phyloP scores from a whole-genome alignment of 2,113 vertebrate species.

The Chloebia gouldiae region DNA sequence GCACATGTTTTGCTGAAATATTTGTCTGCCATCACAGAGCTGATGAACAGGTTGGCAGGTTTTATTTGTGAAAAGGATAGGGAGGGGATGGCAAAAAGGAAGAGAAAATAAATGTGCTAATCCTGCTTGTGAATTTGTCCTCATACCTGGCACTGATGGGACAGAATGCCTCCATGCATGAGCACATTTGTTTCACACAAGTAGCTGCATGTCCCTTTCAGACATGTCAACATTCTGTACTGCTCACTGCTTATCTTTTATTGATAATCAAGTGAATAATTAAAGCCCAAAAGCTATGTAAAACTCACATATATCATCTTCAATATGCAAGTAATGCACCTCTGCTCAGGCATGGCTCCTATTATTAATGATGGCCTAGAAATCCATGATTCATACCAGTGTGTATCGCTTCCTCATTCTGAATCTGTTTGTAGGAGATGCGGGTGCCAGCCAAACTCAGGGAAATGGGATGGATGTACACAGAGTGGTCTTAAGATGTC shows the following conservation, averaged over 20 bases:
- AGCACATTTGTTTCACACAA: not conserved
- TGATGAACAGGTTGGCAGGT: slow-evolving; percentile 76
- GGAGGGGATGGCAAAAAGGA: not conserved
- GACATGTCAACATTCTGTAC: slow-evolving; percentile 44
- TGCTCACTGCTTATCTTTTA: slow-evolving; percentile 72
- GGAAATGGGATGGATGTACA: not conserved
- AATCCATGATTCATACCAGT: slow-evolving; percentile 49
- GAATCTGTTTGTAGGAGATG: slow-evolving; percentile 1
- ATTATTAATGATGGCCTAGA: slow-evolving; percentile 57
- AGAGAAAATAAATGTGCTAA: slow-evolving; percentile 41
- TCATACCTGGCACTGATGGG: slow-evolving; percentile 7
- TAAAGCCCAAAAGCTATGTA: slow-evolving; percentile 68
- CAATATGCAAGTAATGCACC: slow-evolving; percentile 38
- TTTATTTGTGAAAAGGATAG: slow-evolving; percentile 49
- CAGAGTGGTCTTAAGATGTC: not conserved
- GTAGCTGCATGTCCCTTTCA: slow-evolving; percentile 23
- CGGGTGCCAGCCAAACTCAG: not conserved
- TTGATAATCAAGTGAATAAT: slow-evolving; percentile 80
- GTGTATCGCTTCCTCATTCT: not conserved
- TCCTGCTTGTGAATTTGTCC: slow-evolving; percentile 49
- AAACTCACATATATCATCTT: slow-evolving; percentile 72
- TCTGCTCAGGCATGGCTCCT: slow-evolving; percentile 44
- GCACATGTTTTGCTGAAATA: slow-evolving; percentile 71
- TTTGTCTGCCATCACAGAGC: slow-evolving; percentile 72
- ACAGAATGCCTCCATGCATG: not conserved